Evolutionary conservation across 92 coral and sea anemone species (phyloP), one percentile per base, ranked within the genome.

Genomic region (Epizoanthus rinbou): DNA sequence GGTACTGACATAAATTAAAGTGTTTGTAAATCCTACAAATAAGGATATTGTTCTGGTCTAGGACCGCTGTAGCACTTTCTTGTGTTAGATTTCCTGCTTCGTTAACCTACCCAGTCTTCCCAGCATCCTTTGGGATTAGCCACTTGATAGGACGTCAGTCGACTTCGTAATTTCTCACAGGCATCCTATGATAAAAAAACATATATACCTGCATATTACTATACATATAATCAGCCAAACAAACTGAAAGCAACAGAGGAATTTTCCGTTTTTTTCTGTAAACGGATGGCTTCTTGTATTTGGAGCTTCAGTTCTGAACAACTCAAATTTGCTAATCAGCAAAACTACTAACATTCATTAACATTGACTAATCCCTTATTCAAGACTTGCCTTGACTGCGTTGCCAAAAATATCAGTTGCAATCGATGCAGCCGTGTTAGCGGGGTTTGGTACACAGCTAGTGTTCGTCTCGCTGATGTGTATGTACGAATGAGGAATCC

Each of bases 401-500:
- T 86, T 83, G 66, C 93, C 93, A 72, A 86, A 80, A 14, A 88
- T 39, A 58, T 90, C 93, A 9, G 93, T 23, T 15, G 90, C 82
- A 1, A 80, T 72, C 8, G 93, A 90, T 5, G 88, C 90, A 13
- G 88, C 88, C 6, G 93, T 90, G 25, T 85, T 85, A 66, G 93
- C 70, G 66, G 90, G 69, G 67, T 90, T 90, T 45, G 93, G 90
- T 67, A 90, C 93, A 3, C 90, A 82, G 74, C 67, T 82, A 15
- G 93, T 90, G 33, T 88, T 90, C 14, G 93, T 90, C 60, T 90
- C 93, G 56, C 88, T 90, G 74, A 90, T 63, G 81, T 59, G 53
- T 68, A 90, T 86, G 83, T 79, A 86, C 85, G 90, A 83, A 16
- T 37, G 21, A 5, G 90, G 90, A 66, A 90, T 73, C n/a, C 75